phyloP scores from a whole-genome alignment of 1,140 invertebrate genomes.

The Thalassaphorura encarpata region DNA sequence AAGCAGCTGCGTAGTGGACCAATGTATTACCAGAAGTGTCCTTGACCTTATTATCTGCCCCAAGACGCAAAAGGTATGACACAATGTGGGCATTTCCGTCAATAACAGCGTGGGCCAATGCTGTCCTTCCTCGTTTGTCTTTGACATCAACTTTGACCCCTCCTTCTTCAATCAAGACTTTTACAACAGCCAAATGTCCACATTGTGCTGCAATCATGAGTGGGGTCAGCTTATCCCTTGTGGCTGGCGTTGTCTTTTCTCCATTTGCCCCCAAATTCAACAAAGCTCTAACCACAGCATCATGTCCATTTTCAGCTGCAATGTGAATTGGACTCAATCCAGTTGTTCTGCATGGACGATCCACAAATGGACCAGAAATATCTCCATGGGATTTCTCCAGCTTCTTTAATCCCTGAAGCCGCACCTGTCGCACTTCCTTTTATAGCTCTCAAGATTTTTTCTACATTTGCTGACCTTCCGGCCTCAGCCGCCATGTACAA shows the following conservation, averaged over 20 bases:
- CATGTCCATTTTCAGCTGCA: constrained; percentile 38
- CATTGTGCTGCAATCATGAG: constrained; percentile 27
- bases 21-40: constrained; percentile 46
- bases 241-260: constrained; percentile 24
- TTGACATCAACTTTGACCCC: constrained; percentile 30
- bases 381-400: neutral
- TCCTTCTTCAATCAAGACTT: constrained; percentile 25
- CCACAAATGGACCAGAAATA: neutral
- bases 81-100: constrained; percentile 45
- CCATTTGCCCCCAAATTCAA: constrained; percentile 39
- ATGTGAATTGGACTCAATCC: constrained; percentile 44
- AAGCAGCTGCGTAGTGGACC: constrained; percentile 47
- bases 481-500: constrained; percentile 40
- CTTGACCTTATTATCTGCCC: constrained; percentile 40
- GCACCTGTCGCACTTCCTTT: neutral
- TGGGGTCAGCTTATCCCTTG: constrained; percentile 32
- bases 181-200: constrained; percentile 32
- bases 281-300: constrained; percentile 40
- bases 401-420: neutral
- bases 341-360: constrained; percentile 31
- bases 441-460: no score
- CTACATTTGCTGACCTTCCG: constrained; percentile 40
- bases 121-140: constrained; percentile 43
- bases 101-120: constrained; percentile 45
- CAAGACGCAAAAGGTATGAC: constrained; percentile 42